phyloP scores from a whole-genome alignment of 2,797 vertebrate genomes.

The Pangasius macronema region DNA sequence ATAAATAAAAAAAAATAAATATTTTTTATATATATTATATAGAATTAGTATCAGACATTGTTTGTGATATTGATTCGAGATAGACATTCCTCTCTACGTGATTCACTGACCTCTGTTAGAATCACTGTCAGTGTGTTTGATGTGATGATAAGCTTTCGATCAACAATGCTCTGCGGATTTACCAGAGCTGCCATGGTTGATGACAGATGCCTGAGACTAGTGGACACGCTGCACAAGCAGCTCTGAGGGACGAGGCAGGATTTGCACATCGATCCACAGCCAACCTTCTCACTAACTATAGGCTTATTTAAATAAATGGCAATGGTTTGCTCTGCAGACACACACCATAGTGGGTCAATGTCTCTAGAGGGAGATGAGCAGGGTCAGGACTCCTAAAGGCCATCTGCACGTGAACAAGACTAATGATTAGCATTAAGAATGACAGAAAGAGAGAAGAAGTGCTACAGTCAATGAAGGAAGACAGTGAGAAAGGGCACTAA shows the following conservation, averaged over 20 bases:
- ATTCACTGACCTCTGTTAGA: constrained; percentile 13
- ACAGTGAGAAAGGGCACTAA: background rate
- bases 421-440: constrained; percentile 59
- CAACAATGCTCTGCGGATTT: constrained; percentile 6
- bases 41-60: too few species aligned
- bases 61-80: constrained; percentile 43
- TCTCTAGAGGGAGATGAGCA: constrained; percentile 53
- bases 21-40: too few species aligned
- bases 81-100: background rate
- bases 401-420: constrained; percentile 52
- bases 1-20: too few species aligned
- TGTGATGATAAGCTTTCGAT: constrained; percentile 31
- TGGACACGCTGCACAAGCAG: constrained; percentile 59
- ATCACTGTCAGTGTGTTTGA: constrained; percentile 32
- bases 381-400: constrained; percentile 56
- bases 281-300: constrained; percentile 52
- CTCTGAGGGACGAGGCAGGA: constrained; percentile 63
- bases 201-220: constrained; percentile 15
- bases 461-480: constrained; percentile 12
- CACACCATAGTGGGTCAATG: constrained; percentile 63
- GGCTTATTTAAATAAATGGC: constrained; percentile 68
- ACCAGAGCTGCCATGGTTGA: constrained; percentile 9
- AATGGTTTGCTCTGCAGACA: constrained; percentile 58
- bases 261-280: constrained; percentile 68
- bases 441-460: constrained; percentile 22